Base-by-base conservation (phyloP, 53 echinoderm and acorn worm species). In the Holothuria scabra region DNA sequence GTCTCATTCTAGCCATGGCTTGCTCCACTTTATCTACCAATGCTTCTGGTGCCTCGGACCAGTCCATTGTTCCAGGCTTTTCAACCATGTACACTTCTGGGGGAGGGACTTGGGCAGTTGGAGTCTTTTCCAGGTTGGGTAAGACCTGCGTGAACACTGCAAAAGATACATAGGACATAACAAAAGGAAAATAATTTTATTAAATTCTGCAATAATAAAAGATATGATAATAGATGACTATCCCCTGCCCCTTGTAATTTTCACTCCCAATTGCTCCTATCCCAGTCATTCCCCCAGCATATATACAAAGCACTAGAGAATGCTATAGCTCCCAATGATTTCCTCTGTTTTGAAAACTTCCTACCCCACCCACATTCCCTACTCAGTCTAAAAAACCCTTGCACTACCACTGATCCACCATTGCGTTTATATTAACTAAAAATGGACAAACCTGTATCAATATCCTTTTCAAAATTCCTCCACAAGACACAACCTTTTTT, bases 101-200 rank as follows among this genome's bases (percentile, higher is more conserved):
- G 3, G 92, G 72, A 13, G 83, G 86, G 3, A 99, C 94, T 31
- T 84, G 23, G 41, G 60, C 91, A 82, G 95, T 99, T n/a, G 99
- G 99, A 0, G 99, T 99, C 80, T 99, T 99, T 86, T 95, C 94
- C 25, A 97, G 87, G 70, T 90, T 87, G 20, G 99, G 99, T 26
- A 88, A 86, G 18, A 99, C 94, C 72, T 99, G 99, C 41, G 99
- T 99, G 81, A 99, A 99, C n/a, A 95, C 99, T 99, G 86, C 55
- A 31, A 34, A 26, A 37, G 55, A 69, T 60, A 23, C 57, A 46
- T 25, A 59, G 60, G 12, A 60, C 46, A 46, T 6, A 46, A 18
- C 35, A n/a, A 22, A 61, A 11, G 56, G 7, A 71, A 0, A 30
- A 9, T 28, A 21, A 21, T 64, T 64, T 64, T 12, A 25, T 0